Conservation (phyloP, 2,797 vertebrate genomes). For the Leucoraja ocellata region DNA sequence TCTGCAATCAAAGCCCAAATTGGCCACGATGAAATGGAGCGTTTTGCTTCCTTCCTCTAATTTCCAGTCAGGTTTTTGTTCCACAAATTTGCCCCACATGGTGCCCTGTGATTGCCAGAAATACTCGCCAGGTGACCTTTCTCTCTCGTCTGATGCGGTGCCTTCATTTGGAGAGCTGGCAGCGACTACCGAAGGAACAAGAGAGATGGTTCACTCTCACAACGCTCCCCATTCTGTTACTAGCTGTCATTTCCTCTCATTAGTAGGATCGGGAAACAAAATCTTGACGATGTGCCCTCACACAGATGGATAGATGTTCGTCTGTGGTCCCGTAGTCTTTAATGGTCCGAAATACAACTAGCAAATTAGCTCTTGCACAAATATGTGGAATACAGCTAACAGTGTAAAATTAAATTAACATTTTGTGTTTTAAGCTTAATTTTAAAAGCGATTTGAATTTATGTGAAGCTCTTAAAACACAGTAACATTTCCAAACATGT, state of each 20-base stretch:
- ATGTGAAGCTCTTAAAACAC: background rate
- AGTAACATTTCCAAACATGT: background rate
- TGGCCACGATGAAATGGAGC: background rate
- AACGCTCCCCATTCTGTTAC: background rate
- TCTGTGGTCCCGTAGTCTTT: background rate
- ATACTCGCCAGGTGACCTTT: background rate
- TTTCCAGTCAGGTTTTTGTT: background rate
- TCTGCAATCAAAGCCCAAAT: background rate
- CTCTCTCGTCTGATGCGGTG: too few relatives aligned
- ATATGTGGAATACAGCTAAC: background rate
- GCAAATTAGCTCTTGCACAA: background rate
- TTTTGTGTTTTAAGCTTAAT: background rate
- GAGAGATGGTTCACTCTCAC: too few relatives aligned
- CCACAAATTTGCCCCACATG: background rate
- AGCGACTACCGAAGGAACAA: background rate
- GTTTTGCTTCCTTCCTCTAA: background rate
- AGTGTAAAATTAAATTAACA: background rate
- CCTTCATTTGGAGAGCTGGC: background rate
- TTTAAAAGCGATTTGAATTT: background rate
- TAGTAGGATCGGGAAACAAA: background rate
- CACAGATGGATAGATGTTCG: background rate
- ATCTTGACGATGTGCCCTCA: background rate
- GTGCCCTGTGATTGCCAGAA: background rate
- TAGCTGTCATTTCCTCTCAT: background rate
- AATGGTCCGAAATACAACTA: background rate